Evolutionary conservation across 1,140 invertebrate species (phyloP).

Genomic region (Apolygus lucorum): DNA sequence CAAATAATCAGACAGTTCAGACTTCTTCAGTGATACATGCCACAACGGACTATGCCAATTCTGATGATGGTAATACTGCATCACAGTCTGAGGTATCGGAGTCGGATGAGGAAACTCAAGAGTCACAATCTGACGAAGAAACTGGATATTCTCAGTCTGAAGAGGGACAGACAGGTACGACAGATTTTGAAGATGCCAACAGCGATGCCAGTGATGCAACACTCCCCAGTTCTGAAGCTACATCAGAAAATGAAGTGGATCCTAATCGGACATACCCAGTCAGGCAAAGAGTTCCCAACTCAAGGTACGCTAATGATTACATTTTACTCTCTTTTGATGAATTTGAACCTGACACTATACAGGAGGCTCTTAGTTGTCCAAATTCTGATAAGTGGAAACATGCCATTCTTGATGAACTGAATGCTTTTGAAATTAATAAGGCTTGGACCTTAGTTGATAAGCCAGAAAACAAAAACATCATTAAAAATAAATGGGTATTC

Average conservation of each 20-base stretch:
- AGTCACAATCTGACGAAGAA: too few relatives aligned
- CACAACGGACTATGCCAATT: too few relatives aligned
- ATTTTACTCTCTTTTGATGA: neutral
- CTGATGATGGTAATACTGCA: too few relatives aligned
- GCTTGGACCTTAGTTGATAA: neutral
- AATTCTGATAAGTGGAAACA: neutral
- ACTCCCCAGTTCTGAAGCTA: too few relatives aligned
- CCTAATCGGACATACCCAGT: neutral
- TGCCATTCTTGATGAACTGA: neutral
- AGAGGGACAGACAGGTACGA: too few relatives aligned
- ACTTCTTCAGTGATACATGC: too few relatives aligned
- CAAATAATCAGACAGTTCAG: too few relatives aligned
- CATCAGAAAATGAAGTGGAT: neutral
- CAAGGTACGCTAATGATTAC: neutral
- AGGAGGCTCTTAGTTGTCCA: neutral
- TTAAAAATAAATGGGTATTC: neutral
- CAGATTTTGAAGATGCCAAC: too few relatives aligned
- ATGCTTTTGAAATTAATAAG: neutral
- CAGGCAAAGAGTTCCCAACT: neutral
- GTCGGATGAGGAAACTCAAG: too few relatives aligned
- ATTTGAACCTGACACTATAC: neutral
- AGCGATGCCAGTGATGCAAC: too few relatives aligned
- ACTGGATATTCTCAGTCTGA: too few relatives aligned
- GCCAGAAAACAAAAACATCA: neutral
- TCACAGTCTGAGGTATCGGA: too few relatives aligned